A percentile compares a stretch with the other conserved stretches of the same genome.
Conservation (phyloP, 2,888 invertebrate species). For the Cheilosia impressa region DNA sequence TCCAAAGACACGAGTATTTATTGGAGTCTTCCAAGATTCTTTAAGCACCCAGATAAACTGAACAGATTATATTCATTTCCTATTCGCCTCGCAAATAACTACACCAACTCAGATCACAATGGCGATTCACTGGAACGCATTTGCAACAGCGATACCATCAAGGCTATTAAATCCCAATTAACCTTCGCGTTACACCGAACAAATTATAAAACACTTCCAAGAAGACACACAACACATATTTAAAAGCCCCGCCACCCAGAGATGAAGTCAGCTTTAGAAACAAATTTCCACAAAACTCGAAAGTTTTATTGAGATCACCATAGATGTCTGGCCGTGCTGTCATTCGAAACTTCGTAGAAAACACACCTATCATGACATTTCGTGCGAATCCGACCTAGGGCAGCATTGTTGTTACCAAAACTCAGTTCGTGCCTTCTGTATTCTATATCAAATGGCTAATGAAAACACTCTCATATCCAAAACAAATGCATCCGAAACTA, state of each 20-base stretch:
- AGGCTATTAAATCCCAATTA: constrained; percentile 47
- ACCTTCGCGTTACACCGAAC: constrained; percentile 18
- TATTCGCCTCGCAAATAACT: constrained; percentile 4
- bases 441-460: too few relatives aligned
- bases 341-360: constrained; percentile 24
- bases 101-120: neutral
- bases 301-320: constrained; percentile 50
- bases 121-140: neutral
- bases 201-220: constrained; percentile 45
- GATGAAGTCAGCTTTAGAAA: constrained; percentile 16
- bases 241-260: constrained; percentile 8
- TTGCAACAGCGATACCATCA: constrained; percentile 16
- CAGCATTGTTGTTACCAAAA: neutral
- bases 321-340: constrained; percentile 12
- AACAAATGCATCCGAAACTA: neutral
- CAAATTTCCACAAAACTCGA: constrained; percentile 32
- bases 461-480: neutral
- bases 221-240: constrained; percentile 28
- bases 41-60: too few relatives aligned
- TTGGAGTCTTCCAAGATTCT: too few relatives aligned
- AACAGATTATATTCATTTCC: too few relatives aligned
- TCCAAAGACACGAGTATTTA: too few relatives aligned
- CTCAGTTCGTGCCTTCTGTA: too few relatives aligned
- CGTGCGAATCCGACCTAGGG: constrained; percentile 50
- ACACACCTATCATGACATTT: constrained; percentile 40